Evolutionary conservation across 2,888 invertebrate species (phyloP), one percentile per base, ranked within the genome.

Genomic region (Capitulum mitella): DNA sequence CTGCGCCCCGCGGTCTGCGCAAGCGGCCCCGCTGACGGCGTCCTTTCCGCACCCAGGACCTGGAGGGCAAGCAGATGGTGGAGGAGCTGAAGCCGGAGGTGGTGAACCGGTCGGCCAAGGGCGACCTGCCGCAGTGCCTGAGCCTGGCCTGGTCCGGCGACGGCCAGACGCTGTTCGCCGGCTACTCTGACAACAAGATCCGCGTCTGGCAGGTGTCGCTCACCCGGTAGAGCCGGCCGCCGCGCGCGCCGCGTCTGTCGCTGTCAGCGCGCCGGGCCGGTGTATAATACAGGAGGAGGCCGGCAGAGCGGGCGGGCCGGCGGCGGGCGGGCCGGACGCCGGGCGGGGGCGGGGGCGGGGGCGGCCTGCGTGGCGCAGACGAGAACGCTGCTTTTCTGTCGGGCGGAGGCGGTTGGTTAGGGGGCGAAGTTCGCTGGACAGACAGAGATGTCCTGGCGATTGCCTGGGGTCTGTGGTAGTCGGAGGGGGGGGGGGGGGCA

Each of bases 81-180:
- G 98, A 99, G 87, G 98, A 99, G 87, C 90, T 99, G 82, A 92
- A 93, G 85, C 96, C 97, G n/a, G 98, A 98, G 85, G 94, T 98
- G 83, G 92, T 96, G 81, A 83, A 84, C 81, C 88, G 88, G 84
- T 79, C 84, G 64, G 89, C 91, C 79, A 96, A 96, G 87, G 91
- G 94, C 78, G 95, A 95, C 84, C 95, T 95, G 83, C 97, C 98
- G 76, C 94, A 96, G 86, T 99, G 99, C 87, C 90, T 97, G 83
- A 98, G 97, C 10, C 89, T 98, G 84, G 97, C 98, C 37, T 99
- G 99, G 99, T 98, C 98, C 80, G 94, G 97, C 78, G 98, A 99
- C 86, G 99, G 99, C 82, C 98, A 98, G 87, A 99, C 98, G 77
- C 89, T 99, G 84, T 99, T 98, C 85, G 97, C 98, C 85, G 98